Conservation (phyloP, 2,113 vertebrate genomes). For the Melanerpes formicivorus region DNA sequence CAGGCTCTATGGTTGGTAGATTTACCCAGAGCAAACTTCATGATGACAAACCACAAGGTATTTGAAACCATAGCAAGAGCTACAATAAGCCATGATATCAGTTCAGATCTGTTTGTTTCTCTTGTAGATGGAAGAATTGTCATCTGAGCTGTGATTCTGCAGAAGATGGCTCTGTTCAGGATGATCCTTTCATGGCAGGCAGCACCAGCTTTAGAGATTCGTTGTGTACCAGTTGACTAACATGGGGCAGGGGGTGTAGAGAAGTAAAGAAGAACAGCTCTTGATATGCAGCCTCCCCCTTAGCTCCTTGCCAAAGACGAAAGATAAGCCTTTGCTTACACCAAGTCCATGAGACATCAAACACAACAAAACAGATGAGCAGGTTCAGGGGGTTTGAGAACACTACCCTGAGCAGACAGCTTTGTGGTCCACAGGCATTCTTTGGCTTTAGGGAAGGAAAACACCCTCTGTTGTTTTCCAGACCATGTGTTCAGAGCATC, state of each 20-base stretch:
- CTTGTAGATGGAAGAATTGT: background rate
- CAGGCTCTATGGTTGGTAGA: background rate
- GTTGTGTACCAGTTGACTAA: background rate
- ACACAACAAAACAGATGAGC: background rate
- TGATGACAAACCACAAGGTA: background rate
- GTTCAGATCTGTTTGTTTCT: background rate
- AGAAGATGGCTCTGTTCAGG: background rate
- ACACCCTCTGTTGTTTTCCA: conserved; percentile 57
- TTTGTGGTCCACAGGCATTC: background rate
- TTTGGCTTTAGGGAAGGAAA: conserved; percentile 44
- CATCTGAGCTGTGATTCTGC: background rate
- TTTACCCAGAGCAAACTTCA: background rate
- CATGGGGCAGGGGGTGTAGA: rapidly evolving
- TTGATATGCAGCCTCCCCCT: background rate
- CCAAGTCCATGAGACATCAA: rapidly evolving
- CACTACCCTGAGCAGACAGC: background rate
- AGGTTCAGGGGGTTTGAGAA: background rate
- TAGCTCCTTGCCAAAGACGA: background rate
- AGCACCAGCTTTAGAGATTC: background rate
- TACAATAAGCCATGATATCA: background rate
- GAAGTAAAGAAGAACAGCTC: background rate
- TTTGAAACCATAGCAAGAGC: background rate
- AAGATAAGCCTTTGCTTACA: background rate
- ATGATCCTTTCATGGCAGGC: background rate
- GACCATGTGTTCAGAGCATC: conserved; percentile 50